Conservation (phyloP, 2,888 invertebrate species). For the Agonum fuliginosum region DNA sequence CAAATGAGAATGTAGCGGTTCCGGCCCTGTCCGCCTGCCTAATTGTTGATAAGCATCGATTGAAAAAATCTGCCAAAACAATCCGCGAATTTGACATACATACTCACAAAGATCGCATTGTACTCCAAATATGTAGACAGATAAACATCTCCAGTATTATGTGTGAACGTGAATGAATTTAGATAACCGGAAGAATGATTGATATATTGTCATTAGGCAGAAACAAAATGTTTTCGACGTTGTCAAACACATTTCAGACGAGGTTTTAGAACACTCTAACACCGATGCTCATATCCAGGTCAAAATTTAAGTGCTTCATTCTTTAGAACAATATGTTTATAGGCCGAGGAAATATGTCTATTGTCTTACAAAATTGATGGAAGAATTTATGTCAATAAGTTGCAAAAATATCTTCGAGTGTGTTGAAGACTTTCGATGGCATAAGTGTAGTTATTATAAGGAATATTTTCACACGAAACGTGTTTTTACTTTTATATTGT, state of each 20-base stretch:
- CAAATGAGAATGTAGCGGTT: no score
- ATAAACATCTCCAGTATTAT: slow-evolving; percentile 27
- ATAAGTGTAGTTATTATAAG: background rate
- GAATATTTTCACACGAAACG: background rate
- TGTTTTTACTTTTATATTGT: background rate
- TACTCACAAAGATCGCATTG: slow-evolving; percentile 41
- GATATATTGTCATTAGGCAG: slow-evolving; percentile 27
- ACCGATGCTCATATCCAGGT: slow-evolving; percentile 9
- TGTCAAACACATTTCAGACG: slow-evolving; percentile 11
- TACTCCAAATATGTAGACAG: slow-evolving; percentile 42
- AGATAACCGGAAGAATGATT: slow-evolving; percentile 26
- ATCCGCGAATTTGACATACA: slow-evolving; percentile 42
- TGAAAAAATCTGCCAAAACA: slow-evolving; percentile 37
- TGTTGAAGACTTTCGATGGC: background rate
- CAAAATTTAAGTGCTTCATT: slow-evolving; percentile 22
- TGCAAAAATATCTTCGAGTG: background rate
- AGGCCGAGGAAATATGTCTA: slow-evolving; percentile 7
- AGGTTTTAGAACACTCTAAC: no score
- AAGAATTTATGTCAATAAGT: slow-evolving; percentile 20
- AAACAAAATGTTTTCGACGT: slow-evolving; percentile 19
- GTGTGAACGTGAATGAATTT: slow-evolving; percentile 36
- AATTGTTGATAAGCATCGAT: slow-evolving; percentile 50
- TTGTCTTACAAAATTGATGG: background rate
- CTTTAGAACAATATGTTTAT: slow-evolving; percentile 18
- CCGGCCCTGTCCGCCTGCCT: slow-evolving; percentile 37